These are phyloP conservation scores for Muschampia plurimacula DNA, from an alignment of 2,888 invertebrate species.

Conservation along the genomic window DNA sequence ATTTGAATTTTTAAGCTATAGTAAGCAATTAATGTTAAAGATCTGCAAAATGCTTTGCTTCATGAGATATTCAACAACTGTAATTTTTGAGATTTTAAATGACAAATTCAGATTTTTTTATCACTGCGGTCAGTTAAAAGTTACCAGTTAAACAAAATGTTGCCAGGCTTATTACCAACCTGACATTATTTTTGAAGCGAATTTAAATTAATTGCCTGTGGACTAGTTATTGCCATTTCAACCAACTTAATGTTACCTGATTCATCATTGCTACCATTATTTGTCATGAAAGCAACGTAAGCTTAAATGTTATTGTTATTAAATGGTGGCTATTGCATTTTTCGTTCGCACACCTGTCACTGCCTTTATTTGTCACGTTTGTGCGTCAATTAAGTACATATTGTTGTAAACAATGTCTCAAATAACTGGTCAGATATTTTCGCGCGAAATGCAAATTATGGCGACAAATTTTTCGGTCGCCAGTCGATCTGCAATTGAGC, in stretches of 20 bases:
- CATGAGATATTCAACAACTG: too few species aligned
- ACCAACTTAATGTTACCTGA: not conserved
- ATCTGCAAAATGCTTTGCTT: too few species aligned
- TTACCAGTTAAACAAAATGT: too few species aligned
- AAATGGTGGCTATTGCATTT: slow-evolving; percentile 41
- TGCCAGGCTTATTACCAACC: too few species aligned
- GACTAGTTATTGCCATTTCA: not conserved
- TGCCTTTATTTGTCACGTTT: slow-evolving; percentile 60
- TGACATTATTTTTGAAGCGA: too few species aligned
- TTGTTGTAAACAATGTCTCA: slow-evolving; percentile 16
- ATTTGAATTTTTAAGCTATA: too few species aligned
- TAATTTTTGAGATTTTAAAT: too few species aligned
- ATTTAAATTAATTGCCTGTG: too few species aligned
- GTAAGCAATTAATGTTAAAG: too few species aligned
- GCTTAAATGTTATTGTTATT: slow-evolving; percentile 49
- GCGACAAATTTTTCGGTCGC: not conserved
- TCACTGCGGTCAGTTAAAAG: too few species aligned
- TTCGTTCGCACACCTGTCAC: slow-evolving; percentile 56
- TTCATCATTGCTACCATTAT: not conserved
- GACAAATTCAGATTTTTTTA: too few species aligned
- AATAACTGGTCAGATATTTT: slow-evolving; percentile 20
- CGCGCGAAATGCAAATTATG: not conserved
- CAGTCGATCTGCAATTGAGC: not conserved
- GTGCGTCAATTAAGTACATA: slow-evolving; percentile 45
- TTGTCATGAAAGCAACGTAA: slow-evolving; percentile 34